A percentile compares a stretch with the other conserved stretches of the same genome.
These are phyloP conservation scores for Xylota segnis DNA, from an alignment of 2,888 invertebrate genomes.

Conservation along the genomic window DNA sequence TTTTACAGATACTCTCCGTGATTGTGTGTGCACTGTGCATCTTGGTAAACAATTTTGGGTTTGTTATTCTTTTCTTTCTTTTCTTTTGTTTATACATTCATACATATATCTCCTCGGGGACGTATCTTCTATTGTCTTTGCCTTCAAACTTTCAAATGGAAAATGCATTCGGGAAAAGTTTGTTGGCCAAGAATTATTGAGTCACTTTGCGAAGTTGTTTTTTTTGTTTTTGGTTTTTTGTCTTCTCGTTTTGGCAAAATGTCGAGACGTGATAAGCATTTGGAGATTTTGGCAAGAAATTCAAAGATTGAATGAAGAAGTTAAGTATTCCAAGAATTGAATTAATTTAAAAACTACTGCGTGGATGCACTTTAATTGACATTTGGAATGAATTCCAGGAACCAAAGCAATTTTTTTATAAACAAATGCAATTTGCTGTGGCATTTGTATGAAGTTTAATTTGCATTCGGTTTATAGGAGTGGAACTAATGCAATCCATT, in stretches of 20 bases:
- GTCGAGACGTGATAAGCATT: conserved; percentile 16
- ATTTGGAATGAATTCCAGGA: too few species aligned
- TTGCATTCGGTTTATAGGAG: conserved; percentile 1
- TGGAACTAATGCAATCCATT: conserved; percentile 7
- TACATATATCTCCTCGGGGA: background rate
- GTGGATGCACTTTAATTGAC: background rate
- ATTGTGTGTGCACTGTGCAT: conserved; percentile 24
- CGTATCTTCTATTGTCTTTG: conserved; percentile 33
- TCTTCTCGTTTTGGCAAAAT: background rate
- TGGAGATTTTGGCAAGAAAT: conserved; percentile 25
- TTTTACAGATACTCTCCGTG: conserved; percentile 34
- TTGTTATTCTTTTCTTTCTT: background rate
- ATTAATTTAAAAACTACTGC: background rate
- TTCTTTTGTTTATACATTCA: background rate
- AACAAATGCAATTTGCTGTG: conserved; percentile 5
- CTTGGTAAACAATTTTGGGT: conserved; percentile 35
- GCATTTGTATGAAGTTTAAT: conserved; percentile 1
- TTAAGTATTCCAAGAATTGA: background rate
- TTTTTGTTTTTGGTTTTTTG: conserved; percentile 2
- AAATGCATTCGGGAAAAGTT: conserved; percentile 37
- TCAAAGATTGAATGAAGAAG: background rate
- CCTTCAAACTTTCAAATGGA: conserved; percentile 42
- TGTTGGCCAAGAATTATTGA: conserved; percentile 29
- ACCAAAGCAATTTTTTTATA: background rate
- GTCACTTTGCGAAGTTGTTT: conserved; percentile 20